A percentile compares a stretch with the other conserved stretches of the same genome.
phyloP scores from a whole-genome alignment of 2,113 vertebrate genomes.

The Callipepla squamata region DNA sequence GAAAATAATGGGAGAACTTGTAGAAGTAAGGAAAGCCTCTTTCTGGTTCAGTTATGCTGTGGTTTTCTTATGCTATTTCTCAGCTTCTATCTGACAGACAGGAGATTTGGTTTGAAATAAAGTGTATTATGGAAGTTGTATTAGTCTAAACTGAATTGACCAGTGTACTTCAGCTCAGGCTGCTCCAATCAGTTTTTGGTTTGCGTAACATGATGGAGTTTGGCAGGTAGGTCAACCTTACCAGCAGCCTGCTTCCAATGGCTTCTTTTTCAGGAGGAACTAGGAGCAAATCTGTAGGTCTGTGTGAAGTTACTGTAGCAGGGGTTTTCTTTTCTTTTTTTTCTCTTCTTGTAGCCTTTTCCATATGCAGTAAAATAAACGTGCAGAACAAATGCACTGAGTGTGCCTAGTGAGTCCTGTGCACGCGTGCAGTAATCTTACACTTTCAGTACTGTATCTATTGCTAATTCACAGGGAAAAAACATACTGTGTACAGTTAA shows the following conservation, averaged over 20 bases:
- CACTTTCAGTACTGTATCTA: background rate
- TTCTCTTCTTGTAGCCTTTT: background rate
- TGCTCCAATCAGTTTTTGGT: background rate
- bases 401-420: background rate
- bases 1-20: rapidly evolving
- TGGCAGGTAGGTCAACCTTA: background rate
- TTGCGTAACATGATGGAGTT: rapidly evolving
- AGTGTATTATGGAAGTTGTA: background rate
- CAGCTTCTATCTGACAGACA: background rate
- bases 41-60: background rate
- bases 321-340: rapidly evolving
- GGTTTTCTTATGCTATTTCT: background rate
- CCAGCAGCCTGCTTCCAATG: background rate
- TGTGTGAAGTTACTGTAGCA: background rate
- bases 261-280: background rate
- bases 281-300: background rate
- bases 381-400: background rate
- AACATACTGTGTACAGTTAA: background rate
- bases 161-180: background rate
- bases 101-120: background rate
- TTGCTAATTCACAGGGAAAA: background rate
- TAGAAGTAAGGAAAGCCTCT: background rate
- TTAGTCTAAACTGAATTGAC: background rate
- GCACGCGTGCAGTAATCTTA: background rate
- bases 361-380: background rate